Evolutionary conservation across 2,113 vertebrate genomes (phyloP), one percentile per base, ranked within the genome.

Genomic region (Nannospalax galili): DNA sequence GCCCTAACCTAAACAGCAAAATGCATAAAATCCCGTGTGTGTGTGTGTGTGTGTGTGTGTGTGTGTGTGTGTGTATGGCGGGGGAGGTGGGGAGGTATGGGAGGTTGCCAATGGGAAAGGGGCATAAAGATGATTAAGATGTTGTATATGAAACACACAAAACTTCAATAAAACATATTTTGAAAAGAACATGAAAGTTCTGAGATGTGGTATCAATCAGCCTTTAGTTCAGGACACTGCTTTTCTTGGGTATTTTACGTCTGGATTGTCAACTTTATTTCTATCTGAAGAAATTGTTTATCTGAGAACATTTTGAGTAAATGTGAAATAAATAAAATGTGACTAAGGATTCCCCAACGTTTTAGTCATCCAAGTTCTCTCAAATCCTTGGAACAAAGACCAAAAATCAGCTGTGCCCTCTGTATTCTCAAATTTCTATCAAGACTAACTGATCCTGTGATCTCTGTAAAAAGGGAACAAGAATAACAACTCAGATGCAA

Each of bases 291-390:
- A 86, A 93, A 93, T 64, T 84, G 14, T 45, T 93, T 28, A 73
- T 12, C 32, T 94, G 69, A 91, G 80, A 92, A 45, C 6, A 77
- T 84, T 90, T 86, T 92, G 20, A 88, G 22, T 90, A 84, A 89
- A 87, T 52, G 1, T 65, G 87, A 95, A 93, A 88, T 81, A 81
- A 94, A 58, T 20, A 73, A 84, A 92, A 92, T 20, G 4, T 73
- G 40, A 30, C 14, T 72, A 48, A 96, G 48, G 22, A 92, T 74
- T 70, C 70, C n/a, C 52, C 93, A 11, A 65, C 37, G 19, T 20
- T 92, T 88, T 90, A 88, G 80, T 82, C 26, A 79, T 84, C 11
- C 77, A 65, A 79, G 7, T 86, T 88, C 69, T 86, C 52, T 35
- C 42, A 85, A 40, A 75, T 79, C 17, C 40, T 82, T 82, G 30